Percentiles rank a stretch among this genome's conserved stretches.
Conservation (phyloP, 2,113 vertebrate species). For the Microcebus ravelobensis region DNA sequence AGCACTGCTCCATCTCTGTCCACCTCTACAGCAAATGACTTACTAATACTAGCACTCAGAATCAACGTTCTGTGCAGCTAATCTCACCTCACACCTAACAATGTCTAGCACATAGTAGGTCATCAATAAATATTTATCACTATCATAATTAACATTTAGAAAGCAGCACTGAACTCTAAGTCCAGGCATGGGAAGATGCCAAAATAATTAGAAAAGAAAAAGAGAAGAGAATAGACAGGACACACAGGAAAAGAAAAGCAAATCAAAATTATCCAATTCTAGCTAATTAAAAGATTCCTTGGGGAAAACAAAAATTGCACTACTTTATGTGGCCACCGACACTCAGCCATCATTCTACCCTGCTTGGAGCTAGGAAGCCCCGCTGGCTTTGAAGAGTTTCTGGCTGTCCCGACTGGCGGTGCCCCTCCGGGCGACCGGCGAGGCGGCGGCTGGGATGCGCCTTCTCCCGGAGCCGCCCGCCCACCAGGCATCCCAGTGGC, state of each 20-base stretch:
- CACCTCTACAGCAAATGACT: constrained; percentile 5
- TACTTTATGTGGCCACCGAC: not conserved
- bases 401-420: not conserved
- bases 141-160: not conserved
- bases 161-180: not conserved
- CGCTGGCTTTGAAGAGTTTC: not conserved
- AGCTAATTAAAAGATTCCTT: constrained; percentile 29
- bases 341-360: not conserved
- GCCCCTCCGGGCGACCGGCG: constrained; percentile 6
- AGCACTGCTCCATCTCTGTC: not conserved
- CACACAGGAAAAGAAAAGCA: not conserved
- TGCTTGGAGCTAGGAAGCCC: not conserved
- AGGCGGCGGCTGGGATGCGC: not conserved
- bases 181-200: not conserved
- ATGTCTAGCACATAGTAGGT: not conserved
- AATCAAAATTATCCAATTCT: constrained; percentile 28
- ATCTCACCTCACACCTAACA: not conserved
- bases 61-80: not conserved
- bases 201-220: not conserved
- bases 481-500: not conserved
- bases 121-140: not conserved
- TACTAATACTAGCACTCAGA: not conserved
- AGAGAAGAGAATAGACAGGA: not conserved
- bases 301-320: not conserved
- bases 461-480: constrained; percentile 1